Base-by-base conservation (phyloP, 2,113 vertebrate genomes). In the Meriones unguiculatus region DNA sequence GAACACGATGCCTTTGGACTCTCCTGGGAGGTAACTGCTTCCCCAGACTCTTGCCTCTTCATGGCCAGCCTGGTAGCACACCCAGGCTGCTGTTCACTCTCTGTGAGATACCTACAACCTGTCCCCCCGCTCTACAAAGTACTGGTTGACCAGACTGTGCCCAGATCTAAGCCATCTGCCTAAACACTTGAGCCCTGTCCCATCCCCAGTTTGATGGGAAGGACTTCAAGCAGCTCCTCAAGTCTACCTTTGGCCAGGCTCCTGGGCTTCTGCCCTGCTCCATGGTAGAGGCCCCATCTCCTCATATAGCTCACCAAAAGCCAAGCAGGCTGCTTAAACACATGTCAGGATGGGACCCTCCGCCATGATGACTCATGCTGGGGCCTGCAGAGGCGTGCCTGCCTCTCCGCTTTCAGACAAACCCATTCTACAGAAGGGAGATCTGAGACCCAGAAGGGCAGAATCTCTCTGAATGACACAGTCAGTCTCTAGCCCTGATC, bases 401-500 rank as follows among this genome's bases (percentile, higher is more conserved):
- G 18, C 13, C 5, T 59, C 0, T 0, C 17, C 24, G 1, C 59
- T n/a, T 57, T 22, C 24, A 35, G 25, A 75, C 1, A 54, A 65
- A 12, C 86, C 54, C 69, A 54, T 69, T 12, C 22, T 30, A 5
- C 20, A 50, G 75, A 52, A 1, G 1, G 25, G 17, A 65, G 24
- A 22, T 3, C 18, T 0, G 54, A 87, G 80, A 5, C 18, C 57
- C 54, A 9, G 32, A 6, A 25, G 35, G 0, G 0, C 11, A 1
- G 4, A 32, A 8, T 4, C 46, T 24, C 46, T 77, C 72, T 72
- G 59, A 78, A 25, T 77, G 75, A 11, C 9, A 1, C 3, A 12
- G 24, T 2, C 13, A 24, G 14, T 17, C 52, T 20, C 13, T 0
- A 80, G 50, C 75, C 28, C 32, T 38, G 32, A 22, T 32, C 9